Evolutionary conservation across 1,140 invertebrate species (phyloP), one percentile per base, ranked within the genome.

Genomic region (Andricus grossulariae): DNA sequence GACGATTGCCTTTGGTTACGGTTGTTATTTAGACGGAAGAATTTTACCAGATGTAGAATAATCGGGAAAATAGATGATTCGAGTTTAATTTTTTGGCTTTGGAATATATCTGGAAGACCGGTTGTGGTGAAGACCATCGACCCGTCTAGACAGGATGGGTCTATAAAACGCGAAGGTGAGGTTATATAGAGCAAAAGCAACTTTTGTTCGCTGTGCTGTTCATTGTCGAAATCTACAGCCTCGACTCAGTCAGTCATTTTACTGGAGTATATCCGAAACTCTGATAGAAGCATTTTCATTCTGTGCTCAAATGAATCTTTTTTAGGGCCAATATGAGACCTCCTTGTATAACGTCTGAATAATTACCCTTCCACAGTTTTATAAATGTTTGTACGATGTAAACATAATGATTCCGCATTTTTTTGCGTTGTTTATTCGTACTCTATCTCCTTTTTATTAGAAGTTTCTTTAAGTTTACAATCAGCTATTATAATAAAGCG

Each of bases 161-260:
- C 57, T 60, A 60, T 60, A 60, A 60, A 60, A 60, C 19, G 57
- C 32, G 57, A 60, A 60, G 57, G 57, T 60, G 57, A 60, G 21
- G 57, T 60, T 60, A 32, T 60, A 60, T 32, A 60, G 21, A 60
- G 21, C 25, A 25, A 60, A 60, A 32, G 21, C 57, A 60, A 60
- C 57, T 60, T 60, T 60, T 60, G 57, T 60, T 60, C 21, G 12
- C 57, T 60, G 16, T 13, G 57, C 21, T 21, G 8, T 60, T 60
- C 57, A 32, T 60, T 60, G 57, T 60, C 57, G 57, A 60, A 60
- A 25, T 60, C 57, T 60, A 12, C 32, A 15, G 57, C 25, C 57
- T 57, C 55, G 19, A 7, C 8, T 21, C 12, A 60, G 21, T 21
- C 12, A 60, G 21, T 60, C 57, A 60, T 60, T 60, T 60, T 60